Evolutionary conservation across 2,797 vertebrate genomes (phyloP).

Genomic region (Pelodytes ibericus): DNA sequence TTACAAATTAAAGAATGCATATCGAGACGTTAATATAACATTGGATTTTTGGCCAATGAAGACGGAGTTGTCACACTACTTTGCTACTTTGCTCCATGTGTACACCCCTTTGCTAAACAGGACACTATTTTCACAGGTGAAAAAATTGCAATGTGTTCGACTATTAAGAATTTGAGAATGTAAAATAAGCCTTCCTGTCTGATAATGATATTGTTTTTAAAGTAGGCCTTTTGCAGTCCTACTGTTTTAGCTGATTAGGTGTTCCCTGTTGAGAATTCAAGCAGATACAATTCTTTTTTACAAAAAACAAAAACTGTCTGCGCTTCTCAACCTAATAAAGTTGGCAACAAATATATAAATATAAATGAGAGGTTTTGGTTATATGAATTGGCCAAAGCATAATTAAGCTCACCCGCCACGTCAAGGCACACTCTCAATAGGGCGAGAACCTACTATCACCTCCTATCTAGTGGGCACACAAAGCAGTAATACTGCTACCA

Average conservation of each 20-base stretch:
- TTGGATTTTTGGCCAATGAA: constrained; percentile 29
- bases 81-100: constrained; percentile 7
- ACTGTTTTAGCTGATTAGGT: constrained; percentile 41
- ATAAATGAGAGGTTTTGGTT: no score
- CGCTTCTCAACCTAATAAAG: no score
- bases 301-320: no score
- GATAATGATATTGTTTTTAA: constrained; percentile 37
- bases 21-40: constrained; percentile 2
- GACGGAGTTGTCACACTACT: constrained; percentile 30
- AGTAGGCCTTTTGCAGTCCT: constrained; percentile 30
- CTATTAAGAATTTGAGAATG: constrained; percentile 40
- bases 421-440: no score
- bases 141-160: constrained; percentile 29
- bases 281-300: no score
- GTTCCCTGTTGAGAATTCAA: constrained; percentile 30
- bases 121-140: constrained; percentile 25
- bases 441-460: no score
- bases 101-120: constrained; percentile 7
- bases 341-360: no score
- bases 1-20: constrained; percentile 29
- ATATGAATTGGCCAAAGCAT: no score
- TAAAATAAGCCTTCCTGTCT: constrained; percentile 26
- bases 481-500: no score
- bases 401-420: no score
- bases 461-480: no score